phyloP scores from a whole-genome alignment of 1,140 invertebrate genomes.

The Charaxes varanes region DNA sequence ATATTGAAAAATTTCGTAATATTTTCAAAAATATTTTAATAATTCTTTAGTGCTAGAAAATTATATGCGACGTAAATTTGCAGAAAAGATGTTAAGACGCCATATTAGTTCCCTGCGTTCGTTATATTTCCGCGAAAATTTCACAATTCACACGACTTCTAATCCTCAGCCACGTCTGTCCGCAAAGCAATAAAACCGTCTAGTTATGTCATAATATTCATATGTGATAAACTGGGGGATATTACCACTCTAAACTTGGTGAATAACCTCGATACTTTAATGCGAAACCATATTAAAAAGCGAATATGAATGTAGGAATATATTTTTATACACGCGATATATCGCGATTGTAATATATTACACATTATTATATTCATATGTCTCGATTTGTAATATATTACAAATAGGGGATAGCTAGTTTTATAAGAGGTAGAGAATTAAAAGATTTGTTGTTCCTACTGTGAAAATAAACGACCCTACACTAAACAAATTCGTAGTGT shows the following conservation, averaged over 20 bases:
- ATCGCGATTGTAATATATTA: constrained; percentile 1
- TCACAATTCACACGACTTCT: constrained; percentile 29
- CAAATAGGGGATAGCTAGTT: too few species aligned
- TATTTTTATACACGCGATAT: not conserved
- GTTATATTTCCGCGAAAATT: constrained; percentile 20
- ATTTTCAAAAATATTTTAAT: too few species aligned
- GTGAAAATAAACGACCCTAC: too few species aligned
- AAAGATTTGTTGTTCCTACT: too few species aligned
- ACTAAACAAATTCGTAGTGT: too few species aligned
- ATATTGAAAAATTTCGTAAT: too few species aligned
- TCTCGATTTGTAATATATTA: too few species aligned
- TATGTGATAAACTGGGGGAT: constrained; percentile 52
- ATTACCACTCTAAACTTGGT: constrained; percentile 41
- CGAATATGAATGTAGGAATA: not conserved
- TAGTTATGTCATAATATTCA: constrained; percentile 61
- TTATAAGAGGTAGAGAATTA: too few species aligned
- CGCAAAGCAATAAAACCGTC: constrained; percentile 54
- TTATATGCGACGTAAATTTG: constrained; percentile 13
- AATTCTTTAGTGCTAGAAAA: too few species aligned
- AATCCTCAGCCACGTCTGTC: constrained; percentile 53
- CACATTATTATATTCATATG: too few species aligned
- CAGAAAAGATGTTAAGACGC: constrained; percentile 33
- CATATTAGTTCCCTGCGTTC: constrained; percentile 33
- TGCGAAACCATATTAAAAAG: constrained; percentile 12
- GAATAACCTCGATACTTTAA: constrained; percentile 28